A percentile compares a stretch with the other conserved stretches of the same genome.
Evolutionary conservation across 2,888 invertebrate genomes (phyloP).

Genomic region (Synergus japonicus): DNA sequence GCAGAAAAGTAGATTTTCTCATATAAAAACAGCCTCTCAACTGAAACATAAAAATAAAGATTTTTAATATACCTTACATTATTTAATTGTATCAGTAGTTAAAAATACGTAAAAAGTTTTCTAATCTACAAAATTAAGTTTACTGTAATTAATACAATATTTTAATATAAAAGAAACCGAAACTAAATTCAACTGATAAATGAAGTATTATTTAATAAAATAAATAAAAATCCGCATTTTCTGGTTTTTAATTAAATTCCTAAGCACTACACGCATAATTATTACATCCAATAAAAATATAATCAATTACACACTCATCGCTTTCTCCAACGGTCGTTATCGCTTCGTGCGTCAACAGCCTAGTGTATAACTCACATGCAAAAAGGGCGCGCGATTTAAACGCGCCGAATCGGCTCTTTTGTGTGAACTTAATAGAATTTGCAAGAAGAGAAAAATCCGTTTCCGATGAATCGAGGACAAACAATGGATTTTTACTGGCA

Average conservation of each 20-base stretch:
- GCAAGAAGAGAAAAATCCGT: constrained; percentile 53
- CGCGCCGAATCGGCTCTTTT: constrained; percentile 54
- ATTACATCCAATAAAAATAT: constrained; percentile 25
- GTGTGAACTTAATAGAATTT: constrained; percentile 58
- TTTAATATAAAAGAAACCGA: too few relatives aligned
- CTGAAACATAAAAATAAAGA: too few relatives aligned
- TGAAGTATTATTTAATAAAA: not conserved
- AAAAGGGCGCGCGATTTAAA: constrained; percentile 34
- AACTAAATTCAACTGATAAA: not conserved
- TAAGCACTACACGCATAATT: not conserved
- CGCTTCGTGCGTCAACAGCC: constrained; percentile 27
- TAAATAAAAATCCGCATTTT: not conserved
- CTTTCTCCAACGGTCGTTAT: constrained; percentile 38
- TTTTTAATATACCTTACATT: too few relatives aligned
- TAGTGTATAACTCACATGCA: constrained; percentile 19
- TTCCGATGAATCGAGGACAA: constrained; percentile 36
- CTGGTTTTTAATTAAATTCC: not conserved
- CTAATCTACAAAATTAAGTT: too few relatives aligned
- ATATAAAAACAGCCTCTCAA: too few relatives aligned
- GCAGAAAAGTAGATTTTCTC: too few relatives aligned
- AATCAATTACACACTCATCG: constrained; percentile 36
- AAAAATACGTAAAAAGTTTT: too few relatives aligned
- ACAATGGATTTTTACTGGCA: not conserved
- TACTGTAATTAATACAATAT: too few relatives aligned
- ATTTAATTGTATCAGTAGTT: too few relatives aligned